Evolutionary conservation across 2,888 invertebrate genomes (phyloP).

Genomic region (Galeopsomyia nigrocyanea): DNA sequence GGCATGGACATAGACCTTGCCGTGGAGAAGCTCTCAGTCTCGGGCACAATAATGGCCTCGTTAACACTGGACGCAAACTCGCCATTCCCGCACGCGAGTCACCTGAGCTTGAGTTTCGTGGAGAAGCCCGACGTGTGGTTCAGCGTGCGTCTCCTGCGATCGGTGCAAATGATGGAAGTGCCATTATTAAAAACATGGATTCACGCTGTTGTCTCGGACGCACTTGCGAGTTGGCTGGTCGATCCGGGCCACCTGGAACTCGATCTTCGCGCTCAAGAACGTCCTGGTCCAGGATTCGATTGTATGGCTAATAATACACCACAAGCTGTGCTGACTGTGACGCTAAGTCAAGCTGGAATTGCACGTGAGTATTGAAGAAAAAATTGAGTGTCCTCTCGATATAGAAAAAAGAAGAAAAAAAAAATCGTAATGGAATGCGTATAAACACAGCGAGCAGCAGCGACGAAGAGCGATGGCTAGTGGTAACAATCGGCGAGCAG

Average conservation of each 20-base stretch:
- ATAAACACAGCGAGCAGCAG: constrained; percentile 38
- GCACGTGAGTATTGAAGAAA: constrained; percentile 8
- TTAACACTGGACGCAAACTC: constrained; percentile 69
- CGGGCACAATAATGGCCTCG: constrained; percentile 69
- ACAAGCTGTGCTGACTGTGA: constrained; percentile 70
- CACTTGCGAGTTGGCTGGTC: constrained; percentile 68
- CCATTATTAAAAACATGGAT: constrained; percentile 72
- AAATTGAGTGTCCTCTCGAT: neutral
- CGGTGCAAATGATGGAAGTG: constrained; percentile 72
- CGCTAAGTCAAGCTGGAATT: constrained; percentile 61
- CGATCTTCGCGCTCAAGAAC: constrained; percentile 60
- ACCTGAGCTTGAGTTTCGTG: constrained; percentile 69
- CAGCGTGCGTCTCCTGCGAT: constrained; percentile 68
- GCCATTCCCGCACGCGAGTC: constrained; percentile 71
- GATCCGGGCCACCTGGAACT: constrained; percentile 68
- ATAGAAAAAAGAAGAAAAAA: too few species aligned
- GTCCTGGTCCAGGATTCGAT: constrained; percentile 62
- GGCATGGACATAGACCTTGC: constrained; percentile 70
- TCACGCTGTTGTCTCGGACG: constrained; percentile 71
- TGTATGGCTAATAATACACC: constrained; percentile 52
- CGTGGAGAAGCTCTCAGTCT: constrained; percentile 70
- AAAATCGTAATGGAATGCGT: too few species aligned
- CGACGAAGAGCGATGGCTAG: constrained; percentile 70
- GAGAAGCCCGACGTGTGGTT: constrained; percentile 73
- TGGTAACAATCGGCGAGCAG: constrained; percentile 68